A percentile compares a stretch with the other conserved stretches of the same genome.
Evolutionary conservation across 1,140 invertebrate species (phyloP).

Genomic region (Meteorus sp.): DNA sequence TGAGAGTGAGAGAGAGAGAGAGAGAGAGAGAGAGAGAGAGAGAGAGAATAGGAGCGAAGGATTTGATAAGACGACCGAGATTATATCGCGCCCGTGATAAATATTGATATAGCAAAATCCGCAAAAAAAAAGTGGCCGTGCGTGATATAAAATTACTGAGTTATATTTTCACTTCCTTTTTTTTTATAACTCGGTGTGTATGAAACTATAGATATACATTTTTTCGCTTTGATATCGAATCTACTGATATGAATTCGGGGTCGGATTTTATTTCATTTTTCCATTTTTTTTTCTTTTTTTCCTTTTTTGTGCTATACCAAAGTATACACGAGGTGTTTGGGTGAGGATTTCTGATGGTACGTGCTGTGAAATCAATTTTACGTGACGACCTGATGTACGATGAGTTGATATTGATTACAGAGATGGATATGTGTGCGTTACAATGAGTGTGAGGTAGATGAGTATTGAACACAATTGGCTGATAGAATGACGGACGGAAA

Average conservation of each 20-base stretch:
- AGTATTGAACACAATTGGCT: no score
- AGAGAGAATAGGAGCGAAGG: background rate
- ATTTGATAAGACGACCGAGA: background rate
- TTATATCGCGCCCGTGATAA: background rate
- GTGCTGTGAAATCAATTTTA: conserved; percentile 6
- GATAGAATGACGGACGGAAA: no score
- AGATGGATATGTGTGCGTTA: background rate
- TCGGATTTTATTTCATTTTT: no score
- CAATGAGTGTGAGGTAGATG: background rate
- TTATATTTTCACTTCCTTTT: background rate
- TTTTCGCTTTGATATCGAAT: no score
- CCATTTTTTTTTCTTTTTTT: no score
- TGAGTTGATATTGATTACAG: background rate
- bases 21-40: background rate
- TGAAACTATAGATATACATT: background rate
- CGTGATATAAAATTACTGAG: conserved; percentile 4
- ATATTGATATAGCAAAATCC: background rate
- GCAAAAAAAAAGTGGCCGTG: background rate
- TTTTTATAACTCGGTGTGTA: background rate
- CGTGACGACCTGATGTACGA: background rate
- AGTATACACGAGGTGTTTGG: no score
- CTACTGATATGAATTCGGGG: no score
- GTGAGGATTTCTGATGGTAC: background rate
- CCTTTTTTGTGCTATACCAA: no score
- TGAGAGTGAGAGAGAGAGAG: background rate